Base-by-base conservation (phyloP, 1,140 invertebrate species). In the Bombus affinis region DNA sequence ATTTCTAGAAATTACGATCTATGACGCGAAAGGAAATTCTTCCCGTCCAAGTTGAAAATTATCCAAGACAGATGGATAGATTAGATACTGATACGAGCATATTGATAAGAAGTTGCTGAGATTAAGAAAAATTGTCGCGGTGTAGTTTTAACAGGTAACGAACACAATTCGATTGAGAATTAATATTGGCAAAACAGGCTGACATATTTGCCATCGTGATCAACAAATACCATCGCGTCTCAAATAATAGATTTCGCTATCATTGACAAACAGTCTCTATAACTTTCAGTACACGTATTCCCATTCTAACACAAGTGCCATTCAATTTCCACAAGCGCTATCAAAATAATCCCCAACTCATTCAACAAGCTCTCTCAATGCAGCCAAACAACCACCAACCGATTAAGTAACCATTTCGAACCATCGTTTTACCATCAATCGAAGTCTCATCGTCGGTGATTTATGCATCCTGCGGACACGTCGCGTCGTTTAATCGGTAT, bases 381-480 rank as follows among this genome's bases (percentile, higher is more conserved):
- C 35, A 35, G 15, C 25, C 32, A 28, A 77, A 62, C 75, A 37
- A 39, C 13, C 28, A 18, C 8, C 32, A 57, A 35, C 47, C 47
- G 32, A 57, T 74, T 76, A 57, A 22, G 32, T 13, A 12, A 25
- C 53, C 18, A 59, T 59, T 22, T 59, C 47, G 74, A 37, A 42
- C 59, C 75, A 47, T 15, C 35, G 13, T 62, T 39, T 75, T n/a
- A 75, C 9, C 39, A 53, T 15, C n/a, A 13, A 66, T 53, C 32
- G 13, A 5, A 62, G 35, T 77, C 57, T 25, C 73, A 68, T 77
- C 73, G 10, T 13, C 25, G 6, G 6, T 70, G 74, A 83, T 70
- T 83, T 70, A 83, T 78, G 81, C 65, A 83, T 83, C 81, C 81
- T 70, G 81, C 18, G 81, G 65, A 77, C 81, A 78, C 65, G 74